Conservation (phyloP, 2,888 invertebrate genomes). For the Carabus problematicus region DNA sequence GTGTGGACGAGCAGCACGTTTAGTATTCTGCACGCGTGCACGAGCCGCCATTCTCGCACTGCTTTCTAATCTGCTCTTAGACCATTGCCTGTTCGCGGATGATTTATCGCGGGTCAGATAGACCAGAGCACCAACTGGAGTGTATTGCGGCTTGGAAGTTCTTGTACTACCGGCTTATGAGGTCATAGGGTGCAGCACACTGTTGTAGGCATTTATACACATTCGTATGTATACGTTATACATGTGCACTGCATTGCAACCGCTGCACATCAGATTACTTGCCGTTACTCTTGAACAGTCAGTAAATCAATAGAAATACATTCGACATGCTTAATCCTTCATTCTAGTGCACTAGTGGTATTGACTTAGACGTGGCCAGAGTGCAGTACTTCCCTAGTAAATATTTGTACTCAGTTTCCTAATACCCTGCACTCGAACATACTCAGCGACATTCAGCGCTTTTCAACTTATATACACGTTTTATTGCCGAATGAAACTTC, state of each 20-base stretch:
- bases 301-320: no score
- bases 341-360: conserved; percentile 5
- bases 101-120: not conserved
- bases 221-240: not conserved
- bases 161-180: not conserved
- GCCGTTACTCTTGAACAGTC: not conserved
- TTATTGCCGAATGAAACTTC: no score
- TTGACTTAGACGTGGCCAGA: not conserved
- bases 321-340: conserved; percentile 17
- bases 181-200: no score
- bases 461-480: no score
- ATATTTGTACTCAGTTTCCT: conserved; percentile 1
- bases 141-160: not conserved
- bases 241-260: not conserved
- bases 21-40: conserved; percentile 2
- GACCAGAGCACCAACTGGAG: not conserved
- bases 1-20: not conserved
- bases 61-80: conserved; percentile 9
- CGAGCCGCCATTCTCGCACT: conserved; percentile 2
- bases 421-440: no score
- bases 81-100: not conserved
- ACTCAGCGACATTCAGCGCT: no score
- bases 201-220: not conserved
- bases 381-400: not conserved
- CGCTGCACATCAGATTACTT: not conserved